Evolutionary conservation across 1,140 invertebrate species (phyloP).

Genomic region (Aphelenchoides avenae): DNA sequence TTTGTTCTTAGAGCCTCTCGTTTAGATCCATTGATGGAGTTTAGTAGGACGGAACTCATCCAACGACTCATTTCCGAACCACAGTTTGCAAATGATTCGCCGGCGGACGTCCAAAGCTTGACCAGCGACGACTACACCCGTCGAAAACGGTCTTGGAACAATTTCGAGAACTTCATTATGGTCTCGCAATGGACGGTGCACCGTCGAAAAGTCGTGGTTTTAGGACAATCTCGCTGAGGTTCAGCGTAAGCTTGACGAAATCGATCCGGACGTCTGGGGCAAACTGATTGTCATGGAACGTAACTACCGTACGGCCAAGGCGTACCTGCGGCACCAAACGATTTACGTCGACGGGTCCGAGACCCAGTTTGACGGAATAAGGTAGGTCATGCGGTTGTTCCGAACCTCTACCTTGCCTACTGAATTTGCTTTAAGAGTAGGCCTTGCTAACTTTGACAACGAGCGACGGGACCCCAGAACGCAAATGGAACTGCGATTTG

Average conservation of each 20-base stretch:
- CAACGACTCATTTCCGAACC: constrained; percentile 4
- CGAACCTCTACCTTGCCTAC: background rate
- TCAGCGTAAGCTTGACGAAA: constrained; percentile 15
- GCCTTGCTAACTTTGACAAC: constrained; percentile 15
- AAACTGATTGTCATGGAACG: constrained; percentile 31
- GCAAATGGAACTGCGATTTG: constrained; percentile 2
- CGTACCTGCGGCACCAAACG: constrained; percentile 10
- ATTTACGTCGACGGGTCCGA: constrained; percentile 15
- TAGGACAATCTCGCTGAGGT: constrained; percentile 22
- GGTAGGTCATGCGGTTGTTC: constrained; percentile 2
- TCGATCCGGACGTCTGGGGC: constrained; percentile 24
- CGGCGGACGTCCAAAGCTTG: background rate
- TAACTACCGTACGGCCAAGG: constrained; percentile 26
- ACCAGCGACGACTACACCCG: constrained; percentile 1
- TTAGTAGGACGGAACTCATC: constrained; percentile 11
- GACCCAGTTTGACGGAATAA: constrained; percentile 18
- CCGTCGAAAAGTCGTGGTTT: too few species aligned
- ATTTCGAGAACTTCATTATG: constrained; percentile 9
- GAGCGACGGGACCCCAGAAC: constrained; percentile 12
- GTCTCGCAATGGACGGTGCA: background rate
- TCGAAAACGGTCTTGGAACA: background rate
- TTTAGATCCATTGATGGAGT: too few species aligned
- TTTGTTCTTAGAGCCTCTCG: too few species aligned
- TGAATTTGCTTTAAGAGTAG: constrained; percentile 10
- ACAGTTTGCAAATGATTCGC: background rate